Evolutionary conservation across 2,888 invertebrate genomes (phyloP).

Genomic region (Coelogynopora nodosa): DNA sequence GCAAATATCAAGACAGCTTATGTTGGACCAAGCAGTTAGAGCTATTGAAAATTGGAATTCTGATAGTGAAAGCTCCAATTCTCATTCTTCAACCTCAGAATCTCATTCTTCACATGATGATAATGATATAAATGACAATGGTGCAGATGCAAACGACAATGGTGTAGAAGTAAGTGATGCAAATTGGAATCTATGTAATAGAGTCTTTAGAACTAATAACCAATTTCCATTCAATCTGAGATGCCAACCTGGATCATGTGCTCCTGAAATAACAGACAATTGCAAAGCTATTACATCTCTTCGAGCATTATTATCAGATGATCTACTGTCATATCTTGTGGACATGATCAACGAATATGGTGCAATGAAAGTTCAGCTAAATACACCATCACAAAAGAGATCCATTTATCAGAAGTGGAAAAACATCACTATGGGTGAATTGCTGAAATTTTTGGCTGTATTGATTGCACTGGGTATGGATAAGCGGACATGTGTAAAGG

Average conservation of each 20-base stretch:
- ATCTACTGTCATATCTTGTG: background rate
- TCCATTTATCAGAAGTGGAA: background rate
- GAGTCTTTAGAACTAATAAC: background rate
- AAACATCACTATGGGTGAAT: background rate
- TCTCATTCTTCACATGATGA: slow-evolving; percentile 7
- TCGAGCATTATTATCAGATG: background rate
- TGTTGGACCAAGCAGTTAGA: background rate
- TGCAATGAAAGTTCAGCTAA: background rate
- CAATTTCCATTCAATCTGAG: background rate
- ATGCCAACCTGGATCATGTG: slow-evolving; percentile 22
- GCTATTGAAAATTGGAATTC: background rate
- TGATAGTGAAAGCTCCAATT: slow-evolving; percentile 4
- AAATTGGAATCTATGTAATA: slow-evolving; percentile 14
- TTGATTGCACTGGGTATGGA: background rate
- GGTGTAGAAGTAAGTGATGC: background rate
- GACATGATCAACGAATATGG: background rate
- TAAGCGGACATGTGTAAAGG: background rate
- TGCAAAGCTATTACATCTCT: background rate
- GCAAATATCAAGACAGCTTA: background rate
- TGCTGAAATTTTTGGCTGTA: background rate
- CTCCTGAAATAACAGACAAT: slow-evolving; percentile 33
- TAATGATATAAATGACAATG: too few relatives aligned
- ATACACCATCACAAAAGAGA: background rate
- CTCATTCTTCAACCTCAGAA: slow-evolving; percentile 13
- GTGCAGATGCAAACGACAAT: too few relatives aligned